A percentile compares a stretch with the other conserved stretches of the same genome.
Conservation (phyloP, 2,888 invertebrate species). For the Cremastinae sp. region DNA sequence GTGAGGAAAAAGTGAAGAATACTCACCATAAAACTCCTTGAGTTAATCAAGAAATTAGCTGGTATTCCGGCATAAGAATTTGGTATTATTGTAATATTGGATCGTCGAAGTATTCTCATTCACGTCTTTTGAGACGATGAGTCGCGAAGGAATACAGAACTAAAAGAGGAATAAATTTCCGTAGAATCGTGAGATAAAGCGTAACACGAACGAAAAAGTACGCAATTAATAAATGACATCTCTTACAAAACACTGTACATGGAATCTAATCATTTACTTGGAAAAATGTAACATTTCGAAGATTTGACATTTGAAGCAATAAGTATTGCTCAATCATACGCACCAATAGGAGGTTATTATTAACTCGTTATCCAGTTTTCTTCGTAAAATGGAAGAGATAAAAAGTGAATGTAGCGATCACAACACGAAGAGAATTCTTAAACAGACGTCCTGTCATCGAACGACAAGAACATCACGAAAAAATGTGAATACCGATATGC, state of each 20-base stretch:
- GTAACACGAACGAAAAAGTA: too few species aligned
- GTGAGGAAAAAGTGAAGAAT: background rate
- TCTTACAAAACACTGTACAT: background rate
- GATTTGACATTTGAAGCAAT: background rate
- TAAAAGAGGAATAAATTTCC: conserved; percentile 60
- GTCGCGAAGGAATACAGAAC: conserved; percentile 58
- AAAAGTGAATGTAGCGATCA: conserved; percentile 31
- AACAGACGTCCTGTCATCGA: background rate
- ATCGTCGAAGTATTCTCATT: conserved; percentile 66
- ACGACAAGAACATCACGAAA: background rate
- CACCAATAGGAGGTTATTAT: conserved; percentile 29
- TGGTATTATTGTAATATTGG: conserved; percentile 82
- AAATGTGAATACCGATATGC: background rate
- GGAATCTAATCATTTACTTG: background rate
- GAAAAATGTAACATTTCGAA: background rate
- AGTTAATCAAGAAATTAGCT: conserved; percentile 92
- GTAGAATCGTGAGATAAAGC: too few species aligned
- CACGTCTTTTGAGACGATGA: conserved; percentile 72
- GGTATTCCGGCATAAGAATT: conserved; percentile 95
- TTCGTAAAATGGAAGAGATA: conserved; percentile 29
- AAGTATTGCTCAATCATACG: conserved; percentile 6
- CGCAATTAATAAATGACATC: background rate
- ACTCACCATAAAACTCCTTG: conserved; percentile 87
- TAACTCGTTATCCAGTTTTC: background rate
- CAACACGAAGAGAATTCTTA: background rate